Conservation (phyloP, 30 jellyfish, hydroid and myxozoan genomes). For the Sanderia malayensis region DNA sequence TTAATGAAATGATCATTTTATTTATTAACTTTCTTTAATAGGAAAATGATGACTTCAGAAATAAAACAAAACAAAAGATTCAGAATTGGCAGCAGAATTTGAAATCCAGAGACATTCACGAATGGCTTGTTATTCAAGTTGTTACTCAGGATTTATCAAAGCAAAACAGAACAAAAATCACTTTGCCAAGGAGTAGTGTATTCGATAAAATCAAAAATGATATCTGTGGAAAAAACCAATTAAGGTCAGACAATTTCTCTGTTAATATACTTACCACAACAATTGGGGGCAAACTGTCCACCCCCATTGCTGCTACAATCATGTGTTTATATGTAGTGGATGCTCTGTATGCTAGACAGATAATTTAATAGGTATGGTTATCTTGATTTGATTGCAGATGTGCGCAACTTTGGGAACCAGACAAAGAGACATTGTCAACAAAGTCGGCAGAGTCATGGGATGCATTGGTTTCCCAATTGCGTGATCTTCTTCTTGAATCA, state of each 20-base stretch:
- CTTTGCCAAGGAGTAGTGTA: conserved; percentile 62
- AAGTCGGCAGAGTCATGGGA: conserved; percentile 92
- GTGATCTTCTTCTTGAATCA: conserved; percentile 69
- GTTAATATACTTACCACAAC: no score
- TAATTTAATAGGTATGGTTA: no score
- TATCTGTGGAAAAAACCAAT: conserved; percentile 56
- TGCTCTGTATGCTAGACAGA: no score
- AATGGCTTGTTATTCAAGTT: conserved; percentile 68
- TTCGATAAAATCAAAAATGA: conserved; percentile 63
- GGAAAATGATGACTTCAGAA: conserved; percentile 64
- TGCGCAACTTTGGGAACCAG: conserved; percentile 87
- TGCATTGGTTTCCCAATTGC: conserved; percentile 53
- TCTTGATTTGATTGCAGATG: conserved; percentile 32
- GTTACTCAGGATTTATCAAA: conserved; percentile 33
- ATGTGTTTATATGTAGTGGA: no score
- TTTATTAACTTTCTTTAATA: conserved; percentile 9
- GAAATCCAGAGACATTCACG: conserved; percentile 44
- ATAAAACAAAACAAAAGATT: conserved; percentile 41
- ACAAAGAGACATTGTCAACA: conserved; percentile 67
- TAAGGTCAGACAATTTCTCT: conserved; percentile 49
- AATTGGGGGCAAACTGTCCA: no score
- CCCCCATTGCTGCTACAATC: no score
- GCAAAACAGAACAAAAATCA: conserved; percentile 29
- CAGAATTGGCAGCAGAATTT: conserved; percentile 59
- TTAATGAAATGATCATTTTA: no score